These are phyloP conservation scores for Toxotes chatareus DNA, from an alignment of 2,113 vertebrate genomes.

Conservation along the genomic window DNA sequence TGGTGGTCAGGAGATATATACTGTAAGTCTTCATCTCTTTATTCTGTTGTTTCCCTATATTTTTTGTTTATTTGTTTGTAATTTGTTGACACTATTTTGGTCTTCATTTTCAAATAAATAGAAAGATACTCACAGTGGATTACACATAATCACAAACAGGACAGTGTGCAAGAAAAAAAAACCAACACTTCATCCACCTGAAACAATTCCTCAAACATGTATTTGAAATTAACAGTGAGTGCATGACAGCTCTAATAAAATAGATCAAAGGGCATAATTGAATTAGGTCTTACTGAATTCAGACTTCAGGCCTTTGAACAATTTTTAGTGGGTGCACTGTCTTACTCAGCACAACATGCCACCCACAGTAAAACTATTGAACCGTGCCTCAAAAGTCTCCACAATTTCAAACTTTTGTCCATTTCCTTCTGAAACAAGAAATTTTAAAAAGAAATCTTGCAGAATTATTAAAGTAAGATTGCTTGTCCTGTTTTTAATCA, in stretches of 20 bases:
- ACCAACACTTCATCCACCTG: slow-evolving; percentile 1
- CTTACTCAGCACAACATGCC: slow-evolving; percentile 63
- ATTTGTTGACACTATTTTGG: slow-evolving; percentile 1
- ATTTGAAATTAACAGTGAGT: slow-evolving; percentile 55
- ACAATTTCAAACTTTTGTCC: slow-evolving; percentile 38
- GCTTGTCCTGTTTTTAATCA: slow-evolving; percentile 20
- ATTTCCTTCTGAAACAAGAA: slow-evolving; percentile 36
- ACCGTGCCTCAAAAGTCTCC: slow-evolving; percentile 17
- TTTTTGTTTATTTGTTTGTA: too few relatives aligned
- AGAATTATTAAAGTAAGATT: neutral
- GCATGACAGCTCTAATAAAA: slow-evolving; percentile 64
- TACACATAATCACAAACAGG: slow-evolving; percentile 16
- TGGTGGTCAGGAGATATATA: slow-evolving; percentile 45
- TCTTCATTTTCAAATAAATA: slow-evolving; percentile 5
- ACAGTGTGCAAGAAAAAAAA: neutral
- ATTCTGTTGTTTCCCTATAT: slow-evolving; percentile 11
- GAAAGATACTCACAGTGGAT: neutral
- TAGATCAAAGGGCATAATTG: slow-evolving; percentile 59
- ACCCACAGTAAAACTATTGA: slow-evolving; percentile 43
- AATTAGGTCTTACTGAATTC: slow-evolving; percentile 43
- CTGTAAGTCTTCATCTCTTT: slow-evolving; percentile 12
- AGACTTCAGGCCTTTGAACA: slow-evolving; percentile 52
- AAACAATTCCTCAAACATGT: slow-evolving; percentile 42
- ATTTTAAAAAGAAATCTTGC: slow-evolving; percentile 2
- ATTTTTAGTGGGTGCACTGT: slow-evolving; percentile 38